phyloP scores from a whole-genome alignment of 1,140 invertebrate genomes.

The Phymorhynchus buccinoides region DNA sequence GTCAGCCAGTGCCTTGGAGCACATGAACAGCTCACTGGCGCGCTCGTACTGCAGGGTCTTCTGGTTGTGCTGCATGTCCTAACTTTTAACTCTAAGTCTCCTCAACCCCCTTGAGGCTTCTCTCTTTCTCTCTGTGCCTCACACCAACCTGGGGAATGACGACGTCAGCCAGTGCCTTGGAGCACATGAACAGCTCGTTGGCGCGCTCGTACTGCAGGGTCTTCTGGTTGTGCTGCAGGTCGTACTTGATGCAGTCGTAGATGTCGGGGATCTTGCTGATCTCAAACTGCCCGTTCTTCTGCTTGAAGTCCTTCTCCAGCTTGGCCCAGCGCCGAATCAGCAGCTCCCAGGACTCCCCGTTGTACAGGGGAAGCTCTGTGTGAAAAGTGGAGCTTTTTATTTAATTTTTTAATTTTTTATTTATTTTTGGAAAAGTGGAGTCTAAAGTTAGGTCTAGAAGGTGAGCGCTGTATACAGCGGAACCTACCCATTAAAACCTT shows the following conservation, averaged over 20 bases:
- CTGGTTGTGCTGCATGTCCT: conserved; percentile 97
- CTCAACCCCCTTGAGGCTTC: too few species aligned
- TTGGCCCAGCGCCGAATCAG: conserved; percentile 98
- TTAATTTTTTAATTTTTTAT: background rate
- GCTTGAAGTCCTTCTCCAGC: conserved; percentile 98
- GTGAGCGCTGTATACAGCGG: too few species aligned
- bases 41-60: conserved; percentile 94
- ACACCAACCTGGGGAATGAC: conserved; percentile 99
- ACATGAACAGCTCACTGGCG: conserved; percentile 94
- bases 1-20: conserved; percentile 96
- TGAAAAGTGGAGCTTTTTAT: too few species aligned
- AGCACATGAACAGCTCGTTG: conserved; percentile 94
- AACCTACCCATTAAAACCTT: too few species aligned
- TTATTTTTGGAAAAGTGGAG: too few species aligned
- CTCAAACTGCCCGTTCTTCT: conserved; percentile 91
- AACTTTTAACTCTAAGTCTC: too few species aligned
- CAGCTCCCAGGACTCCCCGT: conserved; percentile 98
- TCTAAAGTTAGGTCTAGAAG: too few species aligned
- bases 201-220: conserved; percentile 94
- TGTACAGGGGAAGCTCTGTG: conserved; percentile 83
- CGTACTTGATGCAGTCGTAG: conserved; percentile 99
- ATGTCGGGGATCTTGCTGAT: conserved; percentile 99
- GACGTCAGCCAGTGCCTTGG: conserved; percentile 96
- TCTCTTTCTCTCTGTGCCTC: too few species aligned
- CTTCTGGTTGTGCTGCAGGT: conserved; percentile 97